phyloP scores from a whole-genome alignment of 2,888 invertebrate species.

The Muscina levida region DNA sequence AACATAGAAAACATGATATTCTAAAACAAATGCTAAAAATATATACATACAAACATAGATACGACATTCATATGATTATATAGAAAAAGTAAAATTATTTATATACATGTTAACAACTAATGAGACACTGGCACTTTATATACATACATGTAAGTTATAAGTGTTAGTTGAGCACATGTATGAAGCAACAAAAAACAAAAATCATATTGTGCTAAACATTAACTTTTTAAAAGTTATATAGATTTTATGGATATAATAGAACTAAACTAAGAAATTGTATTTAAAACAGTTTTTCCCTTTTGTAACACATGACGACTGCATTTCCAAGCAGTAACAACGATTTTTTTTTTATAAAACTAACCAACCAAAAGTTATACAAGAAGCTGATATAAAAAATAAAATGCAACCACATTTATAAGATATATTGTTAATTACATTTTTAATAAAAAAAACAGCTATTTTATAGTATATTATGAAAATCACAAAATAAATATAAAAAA shows the following conservation, averaged over 20 bases:
- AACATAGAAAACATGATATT: constrained; percentile 31
- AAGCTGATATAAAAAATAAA: constrained; percentile 1
- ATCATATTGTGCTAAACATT: constrained; percentile 8
- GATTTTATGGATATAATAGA: too few relatives aligned
- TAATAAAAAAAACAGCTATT: constrained; percentile 23
- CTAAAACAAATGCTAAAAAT: not conserved
- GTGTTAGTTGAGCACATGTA: not conserved
- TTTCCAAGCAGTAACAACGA: constrained; percentile 27
- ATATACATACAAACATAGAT: not conserved
- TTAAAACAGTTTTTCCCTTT: not conserved
- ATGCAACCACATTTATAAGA: not conserved
- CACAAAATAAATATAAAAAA: constrained; percentile 5
- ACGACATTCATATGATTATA: too few relatives aligned
- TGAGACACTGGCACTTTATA: too few relatives aligned
- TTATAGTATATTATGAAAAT: not conserved
- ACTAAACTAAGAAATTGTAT: constrained; percentile 3
- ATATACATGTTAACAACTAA: too few relatives aligned
- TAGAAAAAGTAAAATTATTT: too few relatives aligned
- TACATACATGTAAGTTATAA: not conserved
- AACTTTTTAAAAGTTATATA: constrained; percentile 23
- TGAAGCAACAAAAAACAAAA: not conserved
- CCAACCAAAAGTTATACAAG: constrained; percentile 10
- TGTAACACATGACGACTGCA: constrained; percentile 19
- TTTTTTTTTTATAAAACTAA: constrained; percentile 15
- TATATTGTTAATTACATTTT: constrained; percentile 26